Base-by-base conservation (phyloP, 2,797 vertebrate genomes). In the Eulemur rubriventer region DNA sequence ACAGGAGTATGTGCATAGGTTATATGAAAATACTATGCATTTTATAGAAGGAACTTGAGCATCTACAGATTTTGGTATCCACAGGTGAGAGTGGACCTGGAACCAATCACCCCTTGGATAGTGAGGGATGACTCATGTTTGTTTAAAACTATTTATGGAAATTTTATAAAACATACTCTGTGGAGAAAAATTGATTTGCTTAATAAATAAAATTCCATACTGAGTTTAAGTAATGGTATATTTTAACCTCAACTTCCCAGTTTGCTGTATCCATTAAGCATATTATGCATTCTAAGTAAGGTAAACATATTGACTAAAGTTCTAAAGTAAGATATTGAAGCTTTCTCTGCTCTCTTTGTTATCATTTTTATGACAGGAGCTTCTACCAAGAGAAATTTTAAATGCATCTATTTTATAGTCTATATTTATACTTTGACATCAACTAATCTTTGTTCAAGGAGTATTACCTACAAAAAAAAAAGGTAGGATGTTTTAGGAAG, bases 121-220 rank as follows among this genome's bases (percentile, higher is more conserved):
- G 12, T 16, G n/a, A 55, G 22, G n/a, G 33, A 9, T 52, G 24
- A 79, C n/a, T 84, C 86, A 0, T 69, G 89, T 96, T 97, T 97
- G 52, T 97, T 95, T 96, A 96, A 96, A 98, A 70, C 63, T 98
- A 35, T 90, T 93, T 95, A 93, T 91, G 97, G 79, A 59, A 92
- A 97, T 79, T 30, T 87, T 80, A 78, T 81, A 94, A 85, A 88
- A 75, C 30, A 95, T 97, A 48, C 89, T 96, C 93, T 76, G 6
- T 88, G 81, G 52, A 69, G 80, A 92, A 93, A 95, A 96, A 97
- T 97, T 97, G 86, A 67, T 93, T 89, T 97, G 87, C 79, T 97
- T 98, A 95, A 95, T 98, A 96, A 97, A 94, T 97, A 97, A 92
- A 46, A 91, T 95, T 96, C 69, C 83, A 72, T 84, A 88, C 48